Conservation (phyloP, 1,140 invertebrate genomes). For the Drosophila nebulosa region DNA sequence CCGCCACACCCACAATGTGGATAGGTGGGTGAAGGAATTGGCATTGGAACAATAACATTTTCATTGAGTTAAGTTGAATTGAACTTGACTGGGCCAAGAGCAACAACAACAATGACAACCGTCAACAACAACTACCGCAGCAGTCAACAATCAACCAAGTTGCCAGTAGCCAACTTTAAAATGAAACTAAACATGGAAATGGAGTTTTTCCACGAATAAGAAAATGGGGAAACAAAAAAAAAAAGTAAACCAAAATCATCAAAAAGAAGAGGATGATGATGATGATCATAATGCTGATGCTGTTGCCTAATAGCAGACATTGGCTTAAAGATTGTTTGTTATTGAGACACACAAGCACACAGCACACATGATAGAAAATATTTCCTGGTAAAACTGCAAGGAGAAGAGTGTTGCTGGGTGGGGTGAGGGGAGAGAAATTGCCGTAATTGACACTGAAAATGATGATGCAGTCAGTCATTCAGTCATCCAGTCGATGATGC, state of each 20-base stretch:
- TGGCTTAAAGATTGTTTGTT: constrained; percentile 13
- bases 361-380: constrained; percentile 29
- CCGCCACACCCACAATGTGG: not conserved
- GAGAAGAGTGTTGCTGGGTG: not conserved
- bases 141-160: constrained; percentile 1
- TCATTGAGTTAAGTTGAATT: constrained; percentile 9
- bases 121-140: not conserved
- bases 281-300: not conserved
- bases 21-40: not conserved
- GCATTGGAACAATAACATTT: constrained; percentile 8
- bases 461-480: constrained; percentile 27
- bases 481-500: not conserved
- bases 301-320: constrained; percentile 30
- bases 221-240: not conserved
- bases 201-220: constrained; percentile 43
- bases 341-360: not conserved
- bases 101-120: not conserved
- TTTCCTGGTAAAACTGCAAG: constrained; percentile 54
- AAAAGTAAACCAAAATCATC: not conserved
- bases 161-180: constrained; percentile 15
- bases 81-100: not conserved
- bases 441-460: constrained; percentile 69
- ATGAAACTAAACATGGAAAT: constrained; percentile 13
- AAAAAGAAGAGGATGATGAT: not conserved
- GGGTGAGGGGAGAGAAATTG: constrained; percentile 32